Evolutionary conservation across 2,888 invertebrate genomes (phyloP).

Genomic region (Rutpela maculata): DNA sequence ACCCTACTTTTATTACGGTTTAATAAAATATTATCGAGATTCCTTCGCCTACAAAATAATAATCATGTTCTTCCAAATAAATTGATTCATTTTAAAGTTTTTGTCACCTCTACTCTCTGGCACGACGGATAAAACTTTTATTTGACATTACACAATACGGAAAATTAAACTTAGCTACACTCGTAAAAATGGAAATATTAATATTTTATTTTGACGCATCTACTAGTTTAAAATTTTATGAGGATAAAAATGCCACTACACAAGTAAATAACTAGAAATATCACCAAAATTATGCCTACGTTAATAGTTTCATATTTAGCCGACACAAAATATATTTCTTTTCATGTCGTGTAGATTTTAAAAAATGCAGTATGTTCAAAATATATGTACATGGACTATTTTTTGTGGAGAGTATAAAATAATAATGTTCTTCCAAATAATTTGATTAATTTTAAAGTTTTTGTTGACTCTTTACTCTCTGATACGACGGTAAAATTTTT

Average conservation of each 20-base stretch:
- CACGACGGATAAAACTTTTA: slow-evolving; percentile 17
- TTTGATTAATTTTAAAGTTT: no score
- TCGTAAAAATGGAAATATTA: background rate
- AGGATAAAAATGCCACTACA: background rate
- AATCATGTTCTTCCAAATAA: slow-evolving; percentile 36
- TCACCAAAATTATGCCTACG: no score
- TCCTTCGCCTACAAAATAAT: slow-evolving; percentile 52
- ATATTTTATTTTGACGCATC: background rate
- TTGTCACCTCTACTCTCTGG: slow-evolving; percentile 18
- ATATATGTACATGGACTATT: no score
- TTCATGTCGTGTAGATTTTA: no score
- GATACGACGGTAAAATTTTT: no score
- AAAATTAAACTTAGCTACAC: background rate
- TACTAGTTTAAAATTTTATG: background rate
- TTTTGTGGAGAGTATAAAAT: no score
- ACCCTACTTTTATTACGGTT: slow-evolving; percentile 59
- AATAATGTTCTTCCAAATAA: no score
- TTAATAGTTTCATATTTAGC: no score
- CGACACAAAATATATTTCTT: no score
- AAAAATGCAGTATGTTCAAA: no score
- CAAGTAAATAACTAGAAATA: no score
- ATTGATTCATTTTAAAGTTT: slow-evolving; percentile 38
- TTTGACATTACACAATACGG: background rate
- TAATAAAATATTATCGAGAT: slow-evolving; percentile 61
- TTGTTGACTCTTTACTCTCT: no score